Base-by-base conservation (phyloP, 2,797 vertebrate genomes). In the Orientallactaga sibirica region DNA sequence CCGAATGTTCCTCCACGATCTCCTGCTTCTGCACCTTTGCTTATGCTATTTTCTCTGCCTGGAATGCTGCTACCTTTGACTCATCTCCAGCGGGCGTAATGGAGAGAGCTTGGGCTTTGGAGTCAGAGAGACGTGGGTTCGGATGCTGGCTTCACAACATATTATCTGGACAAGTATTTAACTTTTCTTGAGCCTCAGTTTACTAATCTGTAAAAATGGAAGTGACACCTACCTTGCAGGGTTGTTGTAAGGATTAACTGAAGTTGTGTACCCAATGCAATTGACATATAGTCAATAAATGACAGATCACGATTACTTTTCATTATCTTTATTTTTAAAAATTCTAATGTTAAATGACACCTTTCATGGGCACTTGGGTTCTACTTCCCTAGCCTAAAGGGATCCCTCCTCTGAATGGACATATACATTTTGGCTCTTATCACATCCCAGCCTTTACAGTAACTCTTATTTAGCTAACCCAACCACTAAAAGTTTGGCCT, bases 1-100 rank as follows among this genome's bases (percentile, higher is more conserved):
- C 88, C 81, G 90, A 95, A 43, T 90, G 92, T 85, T 93, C 33
- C 86, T 96, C 90, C 41, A 27, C 18, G 90, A 88, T 78, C 79
- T 97, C 94, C 92, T 93, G 95, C 90, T 93, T 90, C 91, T 96
- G 62, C 88, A 82, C 92, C 88, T 96, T 96, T 95, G 94, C 83
- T 95, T 92, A 80, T 77, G 90, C 89, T 94, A 64, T 92, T 82
- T 33, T 92, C 48, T 95, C 55, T 96, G 91, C 90, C 94, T 96
- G 90, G 92, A 94, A 93, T 87, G 80, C 76, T 87, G 80, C 76
- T 91, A 43, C 83, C 88, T 88, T 66, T 93, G 93, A 93, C 92
- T 82, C 71, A 79, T 76, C 96, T 92, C 81, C 29, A 0, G 74
- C 73, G 78, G 82, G 15, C 6, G 1, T 92, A 79, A 93, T 90